Evolutionary conservation across 2,888 invertebrate species (phyloP).

Genomic region (Adelphocoris suturalis): DNA sequence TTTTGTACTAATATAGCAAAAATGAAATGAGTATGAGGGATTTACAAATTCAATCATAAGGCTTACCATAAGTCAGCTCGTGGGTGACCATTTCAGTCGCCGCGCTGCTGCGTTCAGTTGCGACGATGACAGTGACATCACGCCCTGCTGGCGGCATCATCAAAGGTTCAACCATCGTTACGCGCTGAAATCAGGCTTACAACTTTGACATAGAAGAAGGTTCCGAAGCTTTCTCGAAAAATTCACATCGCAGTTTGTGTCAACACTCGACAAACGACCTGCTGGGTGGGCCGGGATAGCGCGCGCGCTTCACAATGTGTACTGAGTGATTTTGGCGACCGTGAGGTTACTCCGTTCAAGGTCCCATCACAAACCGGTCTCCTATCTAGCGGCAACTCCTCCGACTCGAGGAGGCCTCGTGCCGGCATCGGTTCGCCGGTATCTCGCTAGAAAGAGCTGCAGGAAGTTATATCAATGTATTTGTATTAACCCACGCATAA

Average conservation of each 20-base stretch:
- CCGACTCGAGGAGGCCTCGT: not conserved
- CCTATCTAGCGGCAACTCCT: not conserved
- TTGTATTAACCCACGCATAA: not conserved
- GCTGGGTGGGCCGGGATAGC: not conserved
- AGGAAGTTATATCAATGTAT: not conserved
- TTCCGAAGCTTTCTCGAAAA: not conserved
- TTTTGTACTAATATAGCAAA: no score
- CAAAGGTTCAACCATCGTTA: conserved; percentile 55
- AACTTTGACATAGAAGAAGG: not conserved
- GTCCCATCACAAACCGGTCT: conserved; percentile 26
- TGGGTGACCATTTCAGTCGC: conserved; percentile 80
- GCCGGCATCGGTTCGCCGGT: not conserved
- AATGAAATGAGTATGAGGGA: no score
- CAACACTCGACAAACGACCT: not conserved
- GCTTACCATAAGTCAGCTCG: conserved; percentile 81
- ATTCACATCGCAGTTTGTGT: not conserved
- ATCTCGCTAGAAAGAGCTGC: conserved; percentile 23
- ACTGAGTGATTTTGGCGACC: conserved; percentile 8
- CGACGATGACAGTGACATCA: conserved; percentile 73
- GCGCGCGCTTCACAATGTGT: conserved; percentile 25
- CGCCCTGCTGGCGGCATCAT: conserved; percentile 55
- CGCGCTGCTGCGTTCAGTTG: conserved; percentile 51
- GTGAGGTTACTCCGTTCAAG: conserved; percentile 26
- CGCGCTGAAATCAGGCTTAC: not conserved
- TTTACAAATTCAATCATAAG: no score